phyloP scores from a whole-genome alignment of 2,888 invertebrate species.

The Cybosia mesomella region DNA sequence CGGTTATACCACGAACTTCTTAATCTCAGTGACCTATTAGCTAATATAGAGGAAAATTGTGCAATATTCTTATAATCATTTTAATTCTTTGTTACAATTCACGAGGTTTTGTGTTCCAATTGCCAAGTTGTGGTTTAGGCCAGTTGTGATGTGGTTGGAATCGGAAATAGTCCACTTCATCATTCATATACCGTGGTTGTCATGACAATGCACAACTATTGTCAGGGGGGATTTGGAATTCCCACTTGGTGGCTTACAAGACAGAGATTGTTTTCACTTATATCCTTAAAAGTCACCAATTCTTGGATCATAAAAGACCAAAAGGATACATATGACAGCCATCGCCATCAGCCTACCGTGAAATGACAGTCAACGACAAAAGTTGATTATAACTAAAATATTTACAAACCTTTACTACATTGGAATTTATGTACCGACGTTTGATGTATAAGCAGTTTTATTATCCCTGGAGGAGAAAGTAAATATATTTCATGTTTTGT shows the following conservation, averaged over 20 bases:
- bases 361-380: too few relatives aligned
- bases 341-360: too few relatives aligned
- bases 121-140: background rate
- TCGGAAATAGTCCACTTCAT: conserved; percentile 3
- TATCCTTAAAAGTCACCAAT: background rate
- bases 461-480: too few relatives aligned
- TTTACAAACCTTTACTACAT: too few relatives aligned
- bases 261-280: background rate
- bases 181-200: background rate
- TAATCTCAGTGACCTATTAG: background rate
- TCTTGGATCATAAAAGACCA: background rate
- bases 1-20: background rate
- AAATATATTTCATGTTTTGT: too few relatives aligned
- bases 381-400: too few relatives aligned
- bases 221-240: background rate
- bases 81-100: background rate
- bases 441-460: too few relatives aligned
- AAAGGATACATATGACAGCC: background rate
- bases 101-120: conserved; percentile 9
- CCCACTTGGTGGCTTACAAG: background rate
- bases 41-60: conserved; percentile 10
- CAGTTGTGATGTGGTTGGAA: conserved; percentile 6
- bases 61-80: background rate
- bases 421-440: too few relatives aligned
- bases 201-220: background rate